Conservation (phyloP, 2,888 invertebrate species). For the Heliconius erato region DNA sequence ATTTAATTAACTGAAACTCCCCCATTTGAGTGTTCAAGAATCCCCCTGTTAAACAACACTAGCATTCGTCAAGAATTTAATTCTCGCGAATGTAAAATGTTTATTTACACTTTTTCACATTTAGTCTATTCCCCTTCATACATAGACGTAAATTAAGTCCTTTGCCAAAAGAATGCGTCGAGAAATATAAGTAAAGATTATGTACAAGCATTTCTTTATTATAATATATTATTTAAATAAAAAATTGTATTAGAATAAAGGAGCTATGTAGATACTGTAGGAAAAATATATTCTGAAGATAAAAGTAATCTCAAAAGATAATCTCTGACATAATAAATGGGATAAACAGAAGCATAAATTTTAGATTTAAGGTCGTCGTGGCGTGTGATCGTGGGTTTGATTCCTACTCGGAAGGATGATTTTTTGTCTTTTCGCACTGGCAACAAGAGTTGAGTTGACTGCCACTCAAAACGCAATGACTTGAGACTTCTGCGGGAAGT, state of each 20-base stretch:
- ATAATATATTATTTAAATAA: too few relatives aligned
- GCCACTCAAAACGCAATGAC: too few relatives aligned
- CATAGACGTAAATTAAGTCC: conserved; percentile 50
- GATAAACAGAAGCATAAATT: not conserved
- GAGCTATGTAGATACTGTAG: not conserved
- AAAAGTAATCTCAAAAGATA: conserved; percentile 7
- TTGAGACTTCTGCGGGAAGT: too few relatives aligned
- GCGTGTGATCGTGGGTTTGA: too few relatives aligned
- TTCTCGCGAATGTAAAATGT: conserved; percentile 75
- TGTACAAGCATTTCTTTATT: not conserved
- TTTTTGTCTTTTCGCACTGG: too few relatives aligned
- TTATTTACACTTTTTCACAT: conserved; percentile 74
- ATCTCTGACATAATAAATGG: conserved; percentile 4
- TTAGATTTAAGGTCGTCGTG: not conserved
- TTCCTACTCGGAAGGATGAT: too few relatives aligned
- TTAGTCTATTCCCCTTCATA: conserved; percentile 68
- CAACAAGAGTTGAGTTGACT: too few relatives aligned
- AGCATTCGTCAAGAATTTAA: conserved; percentile 82
- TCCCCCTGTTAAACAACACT: conserved; percentile 84
- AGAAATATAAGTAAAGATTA: not conserved
- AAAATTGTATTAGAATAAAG: not conserved
- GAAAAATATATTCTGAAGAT: not conserved
- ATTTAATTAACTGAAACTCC: conserved; percentile 84
- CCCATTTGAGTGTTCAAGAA: conserved; percentile 82
- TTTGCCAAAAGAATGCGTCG: not conserved